Percentiles rank a stretch among this genome's conserved stretches.
phyloP scores from a whole-genome alignment of 2,113 vertebrate genomes.

The Equus przewalskii region DNA sequence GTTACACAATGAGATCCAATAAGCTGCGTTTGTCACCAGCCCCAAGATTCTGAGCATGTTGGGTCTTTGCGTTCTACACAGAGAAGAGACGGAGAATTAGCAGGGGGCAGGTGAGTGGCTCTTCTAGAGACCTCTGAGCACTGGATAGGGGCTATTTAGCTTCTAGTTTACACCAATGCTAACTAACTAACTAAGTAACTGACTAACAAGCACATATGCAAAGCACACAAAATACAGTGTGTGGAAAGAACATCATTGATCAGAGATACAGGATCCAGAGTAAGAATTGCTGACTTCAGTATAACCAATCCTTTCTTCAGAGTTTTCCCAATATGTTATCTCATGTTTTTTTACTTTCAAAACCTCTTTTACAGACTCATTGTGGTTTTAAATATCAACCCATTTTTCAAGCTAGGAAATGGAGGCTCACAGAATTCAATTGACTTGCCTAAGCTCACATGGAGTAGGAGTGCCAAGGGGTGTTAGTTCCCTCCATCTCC shows the following conservation, averaged over 20 bases:
- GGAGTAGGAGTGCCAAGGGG: neutral
- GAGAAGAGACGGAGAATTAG: neutral
- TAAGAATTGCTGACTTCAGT: neutral
- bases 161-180: neutral
- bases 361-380: neutral
- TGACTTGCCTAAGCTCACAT: neutral
- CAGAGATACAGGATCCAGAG: neutral
- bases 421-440: neutral
- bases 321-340: neutral
- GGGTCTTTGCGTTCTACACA: neutral
- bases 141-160: neutral
- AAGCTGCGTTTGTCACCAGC: too few species aligned
- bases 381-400: neutral
- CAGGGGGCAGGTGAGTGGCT: neutral
- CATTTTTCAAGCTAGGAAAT: neutral
- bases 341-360: neutral
- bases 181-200: neutral
- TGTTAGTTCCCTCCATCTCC: neutral
- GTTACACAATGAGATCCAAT: neutral
- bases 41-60: neutral
- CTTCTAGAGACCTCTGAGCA: neutral
- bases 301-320: neutral
- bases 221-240: neutral
- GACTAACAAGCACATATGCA: too few species aligned
- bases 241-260: neutral